A percentile compares a stretch with the other conserved stretches of the same genome.
Conservation (phyloP, 2,888 invertebrate genomes). For the Thera obeliscata region DNA sequence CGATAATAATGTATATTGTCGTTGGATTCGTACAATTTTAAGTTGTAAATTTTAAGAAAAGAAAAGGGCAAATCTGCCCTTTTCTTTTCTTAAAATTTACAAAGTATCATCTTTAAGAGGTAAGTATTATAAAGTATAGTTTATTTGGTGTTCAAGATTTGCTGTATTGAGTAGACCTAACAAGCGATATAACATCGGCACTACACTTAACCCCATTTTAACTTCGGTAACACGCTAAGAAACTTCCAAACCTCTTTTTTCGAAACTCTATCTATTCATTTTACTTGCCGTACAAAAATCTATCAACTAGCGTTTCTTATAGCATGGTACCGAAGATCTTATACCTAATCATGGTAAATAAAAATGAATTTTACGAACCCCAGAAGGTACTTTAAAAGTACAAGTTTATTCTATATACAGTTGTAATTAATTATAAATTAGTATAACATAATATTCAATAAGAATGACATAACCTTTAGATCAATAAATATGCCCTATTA, state of each 20-base stretch:
- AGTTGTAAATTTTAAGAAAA: too few relatives aligned
- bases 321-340: conserved; percentile 40
- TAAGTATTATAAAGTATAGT: not conserved
- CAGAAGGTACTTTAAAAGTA: conserved; percentile 35
- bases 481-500: conserved; percentile 43
- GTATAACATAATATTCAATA: conserved; percentile 18
- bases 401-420: conserved; percentile 53
- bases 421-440: conserved; percentile 12
- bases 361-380: conserved; percentile 11
- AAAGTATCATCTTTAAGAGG: not conserved
- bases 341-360: conserved; percentile 12
- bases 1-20: conserved; percentile 3
- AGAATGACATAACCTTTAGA: conserved; percentile 47
- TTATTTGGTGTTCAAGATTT: conserved; percentile 8
- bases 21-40: conserved; percentile 1
- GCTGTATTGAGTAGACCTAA: conserved; percentile 9
- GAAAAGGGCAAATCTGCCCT: not conserved
- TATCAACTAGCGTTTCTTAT: conserved; percentile 20
- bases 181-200: not conserved
- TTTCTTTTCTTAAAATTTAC: not conserved
- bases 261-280: not conserved
- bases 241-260: conserved; percentile 27
- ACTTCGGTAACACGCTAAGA: conserved; percentile 51
- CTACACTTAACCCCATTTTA: conserved; percentile 8
- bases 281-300: conserved; percentile 23